These are phyloP conservation scores for Phylloscopus collybita DNA, from an alignment of 2,797 vertebrate species.

Conservation along the genomic window DNA sequence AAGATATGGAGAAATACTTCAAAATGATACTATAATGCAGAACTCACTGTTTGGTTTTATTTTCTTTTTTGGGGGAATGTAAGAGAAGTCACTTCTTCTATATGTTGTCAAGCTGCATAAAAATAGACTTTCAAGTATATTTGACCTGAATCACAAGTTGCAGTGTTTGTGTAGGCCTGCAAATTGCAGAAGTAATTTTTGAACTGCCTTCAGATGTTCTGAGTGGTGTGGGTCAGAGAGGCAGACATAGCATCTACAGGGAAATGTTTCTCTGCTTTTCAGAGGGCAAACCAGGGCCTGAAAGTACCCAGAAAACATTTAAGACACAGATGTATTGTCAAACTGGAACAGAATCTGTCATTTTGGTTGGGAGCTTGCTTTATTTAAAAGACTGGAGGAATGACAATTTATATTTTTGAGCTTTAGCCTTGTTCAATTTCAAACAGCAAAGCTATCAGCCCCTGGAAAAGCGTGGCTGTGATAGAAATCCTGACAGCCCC, in stretches of 20 bases:
- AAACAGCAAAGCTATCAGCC: neutral
- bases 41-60: neutral
- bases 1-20: neutral
- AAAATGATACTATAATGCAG: neutral
- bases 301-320: neutral
- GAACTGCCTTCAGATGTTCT: neutral
- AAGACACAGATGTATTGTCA: neutral
- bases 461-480: neutral
- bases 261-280: neutral
- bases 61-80: neutral
- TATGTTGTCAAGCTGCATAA: neutral
- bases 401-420: neutral
- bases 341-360: neutral
- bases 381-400: neutral
- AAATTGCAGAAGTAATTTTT: constrained; percentile 11
- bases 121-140: neutral
- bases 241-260: neutral
- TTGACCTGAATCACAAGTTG: neutral
- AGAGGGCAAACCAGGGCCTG: neutral
- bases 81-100: neutral
- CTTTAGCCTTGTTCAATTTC: constrained; percentile 4
- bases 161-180: neutral
- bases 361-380: neutral
- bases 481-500: neutral
- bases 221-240: neutral